These are phyloP conservation scores for Callyntrura sp. DNA, from an alignment of 2,888 invertebrate genomes.

Conservation along the genomic window DNA sequence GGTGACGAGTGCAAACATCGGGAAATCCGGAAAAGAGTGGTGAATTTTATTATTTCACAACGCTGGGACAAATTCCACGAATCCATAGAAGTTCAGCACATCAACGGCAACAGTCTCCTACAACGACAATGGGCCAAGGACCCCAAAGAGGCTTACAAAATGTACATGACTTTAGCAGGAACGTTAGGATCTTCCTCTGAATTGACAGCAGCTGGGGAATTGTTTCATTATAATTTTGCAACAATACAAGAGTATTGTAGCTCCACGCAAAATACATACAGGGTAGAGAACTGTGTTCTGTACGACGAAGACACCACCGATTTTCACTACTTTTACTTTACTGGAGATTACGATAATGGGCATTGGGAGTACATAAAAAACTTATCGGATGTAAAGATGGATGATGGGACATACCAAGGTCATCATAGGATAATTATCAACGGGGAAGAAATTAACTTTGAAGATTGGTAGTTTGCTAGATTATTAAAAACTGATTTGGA, in stretches of 20 bases:
- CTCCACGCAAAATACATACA: conserved; percentile 67
- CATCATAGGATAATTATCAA: conserved; percentile 71
- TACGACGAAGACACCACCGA: conserved; percentile 47
- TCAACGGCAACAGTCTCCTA: conserved; percentile 78
- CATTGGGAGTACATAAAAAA: conserved; percentile 80
- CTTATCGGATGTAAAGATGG: neutral
- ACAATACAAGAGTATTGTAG: conserved; percentile 81
- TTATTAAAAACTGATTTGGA: neutral
- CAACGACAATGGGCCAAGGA: conserved; percentile 76
- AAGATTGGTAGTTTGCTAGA: conserved; percentile 76
- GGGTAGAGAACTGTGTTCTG: conserved; percentile 80
- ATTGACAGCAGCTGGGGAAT: conserved; percentile 79
- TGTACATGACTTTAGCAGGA: conserved; percentile 77
- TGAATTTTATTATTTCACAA: conserved; percentile 74
- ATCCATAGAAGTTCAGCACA: conserved; percentile 80
- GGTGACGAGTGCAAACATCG: conserved; percentile 78
- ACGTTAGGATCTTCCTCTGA: conserved; percentile 80
- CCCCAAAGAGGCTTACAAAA: conserved; percentile 77
- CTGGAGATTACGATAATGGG: conserved; percentile 81
- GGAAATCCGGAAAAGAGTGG: conserved; percentile 77
- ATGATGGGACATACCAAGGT: conserved; percentile 78
- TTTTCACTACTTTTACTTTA: conserved; percentile 80
- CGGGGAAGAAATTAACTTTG: conserved; percentile 73
- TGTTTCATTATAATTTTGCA: conserved; percentile 79
- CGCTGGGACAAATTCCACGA: conserved; percentile 79